Evolutionary conservation across 2,888 invertebrate genomes (phyloP).

Genomic region (Actias luna): DNA sequence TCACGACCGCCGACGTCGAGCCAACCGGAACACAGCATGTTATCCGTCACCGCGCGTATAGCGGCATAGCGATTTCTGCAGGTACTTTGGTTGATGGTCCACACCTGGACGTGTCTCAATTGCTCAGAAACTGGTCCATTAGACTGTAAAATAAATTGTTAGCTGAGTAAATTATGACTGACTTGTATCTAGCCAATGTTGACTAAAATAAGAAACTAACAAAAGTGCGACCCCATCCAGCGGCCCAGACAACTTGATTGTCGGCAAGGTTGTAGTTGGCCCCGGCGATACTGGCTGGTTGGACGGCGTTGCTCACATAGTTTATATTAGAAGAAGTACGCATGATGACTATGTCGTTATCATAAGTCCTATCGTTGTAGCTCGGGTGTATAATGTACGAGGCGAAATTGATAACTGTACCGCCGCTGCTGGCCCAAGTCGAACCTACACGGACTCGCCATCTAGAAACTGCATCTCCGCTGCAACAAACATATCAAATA

Average conservation of each 20-base stretch:
- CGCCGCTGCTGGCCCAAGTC: constrained; percentile 27
- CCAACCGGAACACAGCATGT: constrained; percentile 52
- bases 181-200: background rate
- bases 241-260: constrained; percentile 41
- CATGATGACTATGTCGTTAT: constrained; percentile 49
- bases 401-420: constrained; percentile 15
- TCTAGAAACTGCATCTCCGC: constrained; percentile 19
- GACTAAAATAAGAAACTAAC: constrained; percentile 36
- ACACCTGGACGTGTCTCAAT: constrained; percentile 47
- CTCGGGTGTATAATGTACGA: constrained; percentile 19
- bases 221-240: constrained; percentile 50
- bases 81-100: constrained; percentile 38
- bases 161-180: background rate
- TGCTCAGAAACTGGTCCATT: constrained; percentile 39
- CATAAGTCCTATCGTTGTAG: constrained; percentile 23
- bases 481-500: constrained; percentile 10
- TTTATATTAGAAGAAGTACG: constrained; percentile 30
- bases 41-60: constrained; percentile 32
- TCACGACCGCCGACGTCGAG: constrained; percentile 44
- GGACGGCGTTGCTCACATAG: constrained; percentile 29
- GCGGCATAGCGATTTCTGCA: constrained; percentile 37
- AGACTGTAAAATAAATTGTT: constrained; percentile 22
- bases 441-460: constrained; percentile 40
- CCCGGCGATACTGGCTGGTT: constrained; percentile 42
- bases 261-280: constrained; percentile 46